Base-by-base conservation (phyloP, 2,797 vertebrate species). In the Coregonus suidteri region DNA sequence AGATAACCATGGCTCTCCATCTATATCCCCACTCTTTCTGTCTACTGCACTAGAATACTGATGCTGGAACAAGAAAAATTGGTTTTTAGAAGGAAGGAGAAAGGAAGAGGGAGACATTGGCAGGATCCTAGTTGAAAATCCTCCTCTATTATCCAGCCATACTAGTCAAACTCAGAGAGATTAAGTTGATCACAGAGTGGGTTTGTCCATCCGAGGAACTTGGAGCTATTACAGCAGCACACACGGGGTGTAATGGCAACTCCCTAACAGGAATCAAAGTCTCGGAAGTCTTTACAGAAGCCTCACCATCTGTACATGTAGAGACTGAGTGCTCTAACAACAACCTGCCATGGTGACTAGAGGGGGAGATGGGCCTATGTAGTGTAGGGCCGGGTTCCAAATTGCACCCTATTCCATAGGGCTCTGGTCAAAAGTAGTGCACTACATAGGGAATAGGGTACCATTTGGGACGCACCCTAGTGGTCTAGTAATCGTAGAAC, bases 1-100 rank as follows among this genome's bases (percentile, higher is more conserved):
- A 84, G 56, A 85, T 82, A 83, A 87, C 85, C 79, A 74, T 34
- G 51, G 81, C 51, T 71, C 35, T 82, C 80, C 66, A 41, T 59
- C 73, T 64, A 54, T 25, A 64, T 20, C 59, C 59, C 18, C 5
- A 25, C 52, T 16, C 59, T 15, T 54, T 75, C 53, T 76, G 34
- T 74, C 78, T 65, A 37, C 82, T 77, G 82, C 79, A 71, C 80
- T 78, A 79, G 82, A 86, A 84, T 83, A 82, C 79, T 80, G 77
- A 83, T 76, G 78, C 68, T 71, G 67, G 13, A 25, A 77, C 74
- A 82, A 14, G 30, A 47, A 37, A 62, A 35, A 34, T 9, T 25
- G 35, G 62, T 11, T 47, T 47, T 11, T 47, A 47, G 20, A 31
- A 25, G 5, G 66, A 18, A 20, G 30, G n/a, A 70, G 7, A 18